A percentile compares a stretch with the other conserved stretches of the same genome.
phyloP scores from a whole-genome alignment of 1,140 invertebrate species.

The Eumaeus atala region DNA sequence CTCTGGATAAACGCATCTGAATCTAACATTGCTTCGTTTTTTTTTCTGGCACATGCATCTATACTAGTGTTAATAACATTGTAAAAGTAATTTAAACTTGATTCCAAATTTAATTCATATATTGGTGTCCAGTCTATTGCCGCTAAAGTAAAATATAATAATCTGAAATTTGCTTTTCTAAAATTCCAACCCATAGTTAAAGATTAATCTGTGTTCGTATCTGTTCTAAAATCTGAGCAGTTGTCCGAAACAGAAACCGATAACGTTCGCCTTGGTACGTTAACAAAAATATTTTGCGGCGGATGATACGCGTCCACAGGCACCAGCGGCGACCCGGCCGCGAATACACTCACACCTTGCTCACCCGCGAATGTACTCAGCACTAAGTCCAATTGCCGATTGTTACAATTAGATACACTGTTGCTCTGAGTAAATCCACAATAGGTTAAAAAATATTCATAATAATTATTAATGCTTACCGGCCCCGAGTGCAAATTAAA shows the following conservation, averaged over 20 bases:
- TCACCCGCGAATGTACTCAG: slow-evolving; percentile 12
- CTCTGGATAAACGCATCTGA: slow-evolving; percentile 9
- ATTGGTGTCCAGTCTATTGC: slow-evolving; percentile 17
- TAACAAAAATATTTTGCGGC: slow-evolving; percentile 11
- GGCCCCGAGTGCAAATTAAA: slow-evolving; percentile 28
- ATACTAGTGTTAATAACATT: neutral
- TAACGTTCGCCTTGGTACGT: no score
- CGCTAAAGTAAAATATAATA: slow-evolving; percentile 1
- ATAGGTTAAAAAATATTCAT: slow-evolving; percentile 24
- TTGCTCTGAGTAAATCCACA: slow-evolving; percentile 27
- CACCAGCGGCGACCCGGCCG: slow-evolving; percentile 15
- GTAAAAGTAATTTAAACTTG: slow-evolving; percentile 18
- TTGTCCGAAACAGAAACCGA: no score
- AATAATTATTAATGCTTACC: slow-evolving; percentile 22
- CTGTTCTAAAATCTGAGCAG: neutral
- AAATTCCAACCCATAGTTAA: slow-evolving; percentile 18
- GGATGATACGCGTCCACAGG: slow-evolving; percentile 18
- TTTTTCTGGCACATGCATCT: neutral
- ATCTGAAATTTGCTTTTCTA: slow-evolving; percentile 19
- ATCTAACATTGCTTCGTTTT: neutral
- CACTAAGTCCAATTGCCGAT: slow-evolving; percentile 23
- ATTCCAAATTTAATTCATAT: slow-evolving; percentile 15
- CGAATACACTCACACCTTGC: slow-evolving; percentile 2
- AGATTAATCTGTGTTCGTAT: neutral
- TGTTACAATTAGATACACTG: slow-evolving; percentile 20